Evolutionary conservation across 2,797 vertebrate species (phyloP).

Genomic region (Phoeniculus purpureus): DNA sequence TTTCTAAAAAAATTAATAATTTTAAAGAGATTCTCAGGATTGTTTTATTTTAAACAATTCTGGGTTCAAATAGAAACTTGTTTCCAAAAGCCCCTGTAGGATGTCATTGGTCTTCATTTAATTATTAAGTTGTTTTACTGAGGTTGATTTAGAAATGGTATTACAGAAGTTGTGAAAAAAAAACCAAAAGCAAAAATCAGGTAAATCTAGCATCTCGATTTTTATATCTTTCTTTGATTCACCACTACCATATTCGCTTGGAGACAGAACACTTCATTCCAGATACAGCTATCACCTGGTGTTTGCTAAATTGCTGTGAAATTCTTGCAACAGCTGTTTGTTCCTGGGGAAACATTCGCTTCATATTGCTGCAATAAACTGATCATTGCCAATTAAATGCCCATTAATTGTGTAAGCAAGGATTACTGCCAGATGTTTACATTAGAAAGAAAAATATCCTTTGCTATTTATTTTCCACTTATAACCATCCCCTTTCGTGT

Average conservation of each 20-base stretch:
- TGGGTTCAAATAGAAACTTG: neutral
- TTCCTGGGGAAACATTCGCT: slow-evolving; percentile 90
- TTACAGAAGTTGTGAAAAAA: neutral
- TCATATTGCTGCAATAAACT: slow-evolving; percentile 94
- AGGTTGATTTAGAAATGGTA: slow-evolving; percentile 26
- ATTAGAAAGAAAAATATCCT: slow-evolving; percentile 90
- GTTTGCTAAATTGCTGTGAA: slow-evolving; percentile 86
- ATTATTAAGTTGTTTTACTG: slow-evolving; percentile 21
- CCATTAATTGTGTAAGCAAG: slow-evolving; percentile 97
- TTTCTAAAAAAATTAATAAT: neutral
- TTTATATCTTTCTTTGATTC: slow-evolving; percentile 23
- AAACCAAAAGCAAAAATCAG: neutral
- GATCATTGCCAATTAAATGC: slow-evolving; percentile 99
- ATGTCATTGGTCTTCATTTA: neutral
- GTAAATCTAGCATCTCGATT: neutral
- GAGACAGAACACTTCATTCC: slow-evolving; percentile 75
- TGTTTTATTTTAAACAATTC: neutral
- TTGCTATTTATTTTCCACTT: slow-evolving; percentile 84
- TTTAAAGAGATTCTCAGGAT: neutral
- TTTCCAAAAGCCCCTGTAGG: neutral
- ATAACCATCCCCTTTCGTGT: slow-evolving; percentile 71
- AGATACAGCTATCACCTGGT: slow-evolving; percentile 85
- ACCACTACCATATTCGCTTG: slow-evolving; percentile 15
- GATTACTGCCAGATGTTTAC: slow-evolving; percentile 96
- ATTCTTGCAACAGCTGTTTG: slow-evolving; percentile 92